phyloP scores from a whole-genome alignment of 1,140 invertebrate species.

The Heliconius congener region DNA sequence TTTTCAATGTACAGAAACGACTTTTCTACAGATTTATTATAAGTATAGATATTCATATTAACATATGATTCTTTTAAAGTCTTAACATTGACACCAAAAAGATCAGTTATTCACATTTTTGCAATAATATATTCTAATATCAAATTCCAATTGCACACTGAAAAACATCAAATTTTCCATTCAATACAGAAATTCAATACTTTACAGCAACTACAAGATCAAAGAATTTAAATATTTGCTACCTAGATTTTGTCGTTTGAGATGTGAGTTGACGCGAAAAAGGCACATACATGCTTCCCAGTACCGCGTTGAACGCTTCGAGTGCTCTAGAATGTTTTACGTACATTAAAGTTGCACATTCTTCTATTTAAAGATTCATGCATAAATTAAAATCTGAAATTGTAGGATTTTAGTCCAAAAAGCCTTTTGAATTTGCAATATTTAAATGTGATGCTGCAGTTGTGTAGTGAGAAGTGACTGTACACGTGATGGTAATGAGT shows the following conservation, averaged over 20 bases:
- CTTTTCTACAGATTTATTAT: no score
- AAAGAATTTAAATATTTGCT: conserved; percentile 14
- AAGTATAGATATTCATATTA: no score
- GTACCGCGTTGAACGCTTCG: not conserved
- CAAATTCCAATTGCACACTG: not conserved
- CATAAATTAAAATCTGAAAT: conserved; percentile 3
- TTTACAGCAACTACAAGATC: not conserved
- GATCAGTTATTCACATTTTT: no score
- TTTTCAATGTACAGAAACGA: no score
- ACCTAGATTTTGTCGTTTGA: conserved; percentile 3
- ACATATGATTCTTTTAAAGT: no score
- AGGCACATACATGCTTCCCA: not conserved
- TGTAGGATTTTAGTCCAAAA: not conserved
- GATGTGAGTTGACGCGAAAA: not conserved
- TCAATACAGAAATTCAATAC: not conserved
- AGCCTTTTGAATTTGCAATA: not conserved
- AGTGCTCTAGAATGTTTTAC: not conserved
- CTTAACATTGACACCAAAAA: no score
- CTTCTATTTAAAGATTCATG: not conserved
- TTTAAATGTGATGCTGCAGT: not conserved
- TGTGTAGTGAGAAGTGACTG: not conserved
- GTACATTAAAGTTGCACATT: not conserved
- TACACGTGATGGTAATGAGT: not conserved
- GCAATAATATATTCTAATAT: not conserved
- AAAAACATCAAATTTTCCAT: not conserved